Evolutionary conservation across 2,888 invertebrate species (phyloP), one percentile per base, ranked within the genome.

Genomic region (Philopedon plagiatum): DNA sequence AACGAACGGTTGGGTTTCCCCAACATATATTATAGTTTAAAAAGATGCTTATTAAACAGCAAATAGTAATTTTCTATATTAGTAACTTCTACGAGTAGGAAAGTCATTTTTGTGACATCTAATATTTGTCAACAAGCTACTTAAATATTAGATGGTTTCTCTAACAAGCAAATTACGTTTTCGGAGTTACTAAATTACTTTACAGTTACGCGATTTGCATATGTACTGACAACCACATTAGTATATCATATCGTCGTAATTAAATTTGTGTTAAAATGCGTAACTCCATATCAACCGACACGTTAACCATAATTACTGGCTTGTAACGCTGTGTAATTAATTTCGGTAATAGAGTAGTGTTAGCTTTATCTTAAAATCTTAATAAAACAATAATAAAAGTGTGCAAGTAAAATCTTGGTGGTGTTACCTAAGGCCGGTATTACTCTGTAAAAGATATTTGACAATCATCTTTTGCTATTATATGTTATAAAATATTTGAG

Each of bases 231-330:
- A 54, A 29, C 29, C 51, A 54, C 29, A 54, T 54, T 54, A 29
- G 51, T 54, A 54, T 54, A 54, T 54, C 51, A 54, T 54, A 54
- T 54, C 51, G 7, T 18, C 4, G 51, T 54, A 54, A 54, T 54
- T 54, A 54, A 54, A 54, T 54, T 54, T 54, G 29, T 54, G 51
- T 54, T 54, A 54, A 54, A 54, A 54, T 54, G 29, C 13, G 29
- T 54, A 29, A 54, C 51, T 29, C 15, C 29, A 29, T 29, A 54
- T 54, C 51, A 32, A 54, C 51, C 29, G 51, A 54, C 51, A 54
- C 29, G 29, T 29, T 54, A 54, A 54, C 51, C 29, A 29, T 54
- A 54, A 54, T 54, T 29, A 54, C 29, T 54, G 18, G 29, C 51
- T 54, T 29, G 29, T 54, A 54, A 18, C 23, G 51, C 18, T 54